phyloP scores from a whole-genome alignment of 2,888 invertebrate genomes.

The Pemphredon lugubris region DNA sequence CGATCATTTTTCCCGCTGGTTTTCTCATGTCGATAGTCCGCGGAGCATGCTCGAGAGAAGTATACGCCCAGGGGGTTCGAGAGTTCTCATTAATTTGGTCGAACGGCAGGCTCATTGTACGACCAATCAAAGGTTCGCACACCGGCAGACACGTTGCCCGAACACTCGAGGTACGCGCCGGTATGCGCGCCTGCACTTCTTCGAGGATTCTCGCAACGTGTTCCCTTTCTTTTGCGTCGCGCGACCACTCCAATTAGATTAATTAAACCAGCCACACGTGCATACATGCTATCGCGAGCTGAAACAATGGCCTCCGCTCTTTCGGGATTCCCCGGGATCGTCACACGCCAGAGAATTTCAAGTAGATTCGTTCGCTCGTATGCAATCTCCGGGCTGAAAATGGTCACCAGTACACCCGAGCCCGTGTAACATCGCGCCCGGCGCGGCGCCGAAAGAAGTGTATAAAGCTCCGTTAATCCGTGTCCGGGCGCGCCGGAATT shows the following conservation, averaged over 20 bases:
- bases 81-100: slow-evolving; percentile 39
- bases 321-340: slow-evolving; percentile 51
- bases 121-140: slow-evolving; percentile 30
- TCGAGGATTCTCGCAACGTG: slow-evolving; percentile 6
- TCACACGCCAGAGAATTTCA: slow-evolving; percentile 63
- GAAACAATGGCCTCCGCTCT: slow-evolving; percentile 58
- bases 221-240: slow-evolving; percentile 44
- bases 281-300: slow-evolving; percentile 43
- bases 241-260: slow-evolving; percentile 66
- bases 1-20: slow-evolving; percentile 25
- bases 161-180: too few species aligned
- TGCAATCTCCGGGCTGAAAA: slow-evolving; percentile 64
- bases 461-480: slow-evolving; percentile 64
- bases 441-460: slow-evolving; percentile 51
- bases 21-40: slow-evolving; percentile 4
- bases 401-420: slow-evolving; percentile 45
- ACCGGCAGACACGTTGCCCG: slow-evolving; percentile 15
- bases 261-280: slow-evolving; percentile 62
- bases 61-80: slow-evolving; percentile 13
- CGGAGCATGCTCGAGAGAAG: slow-evolving; percentile 1
- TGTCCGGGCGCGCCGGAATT: slow-evolving; percentile 55
- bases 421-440: slow-evolving; percentile 30
- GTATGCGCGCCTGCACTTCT: slow-evolving; percentile 16
- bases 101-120: slow-evolving; percentile 39
- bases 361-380: slow-evolving; percentile 54